These are phyloP conservation scores for Rhegmatorhina hoffmannsi DNA, from an alignment of 2,113 vertebrate species.

Conservation along the genomic window DNA sequence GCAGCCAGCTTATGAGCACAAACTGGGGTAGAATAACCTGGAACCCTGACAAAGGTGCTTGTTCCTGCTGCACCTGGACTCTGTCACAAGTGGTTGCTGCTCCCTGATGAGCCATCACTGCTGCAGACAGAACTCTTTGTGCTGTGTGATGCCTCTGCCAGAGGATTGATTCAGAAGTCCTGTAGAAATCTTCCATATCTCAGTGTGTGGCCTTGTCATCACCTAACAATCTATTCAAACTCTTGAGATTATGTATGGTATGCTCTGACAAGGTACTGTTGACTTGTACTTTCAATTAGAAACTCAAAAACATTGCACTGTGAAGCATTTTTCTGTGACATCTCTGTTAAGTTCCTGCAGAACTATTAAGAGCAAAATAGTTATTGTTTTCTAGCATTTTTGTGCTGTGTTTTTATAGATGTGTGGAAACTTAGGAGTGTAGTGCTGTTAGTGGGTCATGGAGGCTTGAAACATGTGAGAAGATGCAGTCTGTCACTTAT, in stretches of 20 bases:
- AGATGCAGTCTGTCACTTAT: background rate
- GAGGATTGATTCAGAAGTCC: background rate
- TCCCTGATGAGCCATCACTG: background rate
- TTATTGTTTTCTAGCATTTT: background rate
- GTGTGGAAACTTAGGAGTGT: background rate
- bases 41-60: background rate
- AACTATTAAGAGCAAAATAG: background rate
- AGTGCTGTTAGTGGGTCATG: background rate
- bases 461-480: background rate
- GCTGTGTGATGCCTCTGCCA: background rate
- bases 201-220: background rate
- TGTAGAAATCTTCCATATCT: background rate
- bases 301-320: background rate
- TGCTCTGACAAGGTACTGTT: background rate
- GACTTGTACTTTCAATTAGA: background rate
- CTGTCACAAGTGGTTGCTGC: background rate
- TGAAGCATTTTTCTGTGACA: background rate
- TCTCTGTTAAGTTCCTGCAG: background rate
- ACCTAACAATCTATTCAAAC: background rate
- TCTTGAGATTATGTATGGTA: background rate
- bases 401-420: background rate
- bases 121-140: background rate
- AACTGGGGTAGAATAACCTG: background rate
- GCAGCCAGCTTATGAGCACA: background rate
- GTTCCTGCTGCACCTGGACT: background rate